Conservation (phyloP, 1,140 invertebrate species). For the Fopius arisanus region DNA sequence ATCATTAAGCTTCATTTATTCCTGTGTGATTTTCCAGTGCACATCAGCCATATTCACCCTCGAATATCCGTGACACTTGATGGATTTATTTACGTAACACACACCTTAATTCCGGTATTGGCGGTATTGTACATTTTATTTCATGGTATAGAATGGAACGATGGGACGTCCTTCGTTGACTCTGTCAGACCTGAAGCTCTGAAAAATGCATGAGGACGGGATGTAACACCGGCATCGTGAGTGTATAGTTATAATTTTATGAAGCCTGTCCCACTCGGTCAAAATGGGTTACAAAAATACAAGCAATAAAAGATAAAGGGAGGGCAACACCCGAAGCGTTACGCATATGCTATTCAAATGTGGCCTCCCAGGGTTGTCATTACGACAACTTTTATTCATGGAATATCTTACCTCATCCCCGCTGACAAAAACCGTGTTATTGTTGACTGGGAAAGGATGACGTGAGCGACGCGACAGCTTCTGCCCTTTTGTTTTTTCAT, state of each 20-base stretch:
- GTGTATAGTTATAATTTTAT: no score
- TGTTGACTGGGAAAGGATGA: not conserved
- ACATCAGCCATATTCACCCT: not conserved
- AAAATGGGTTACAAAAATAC: no score
- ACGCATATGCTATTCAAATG: slow-evolving; percentile 29
- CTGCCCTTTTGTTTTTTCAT: not conserved
- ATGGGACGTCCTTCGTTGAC: no score
- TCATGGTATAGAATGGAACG: no score
- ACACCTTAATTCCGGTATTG: no score
- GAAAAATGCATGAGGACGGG: no score
- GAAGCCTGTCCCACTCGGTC: no score
- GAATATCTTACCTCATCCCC: slow-evolving; percentile 25
- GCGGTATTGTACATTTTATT: no score
- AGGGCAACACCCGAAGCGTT: not conserved
- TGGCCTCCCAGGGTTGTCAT: slow-evolving; percentile 22
- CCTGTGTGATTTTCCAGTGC: not conserved
- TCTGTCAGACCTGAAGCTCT: no score
- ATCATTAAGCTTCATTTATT: slow-evolving; percentile 34
- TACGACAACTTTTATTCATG: slow-evolving; percentile 36
- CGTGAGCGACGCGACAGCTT: not conserved
- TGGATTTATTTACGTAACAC: no score
- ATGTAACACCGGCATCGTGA: no score
- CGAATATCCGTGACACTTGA: no score
- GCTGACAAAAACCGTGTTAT: not conserved
- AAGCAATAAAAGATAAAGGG: not conserved